These are phyloP conservation scores for Sebastolobus altivelis DNA, from an alignment of 2,797 vertebrate species.

Conservation along the genomic window DNA sequence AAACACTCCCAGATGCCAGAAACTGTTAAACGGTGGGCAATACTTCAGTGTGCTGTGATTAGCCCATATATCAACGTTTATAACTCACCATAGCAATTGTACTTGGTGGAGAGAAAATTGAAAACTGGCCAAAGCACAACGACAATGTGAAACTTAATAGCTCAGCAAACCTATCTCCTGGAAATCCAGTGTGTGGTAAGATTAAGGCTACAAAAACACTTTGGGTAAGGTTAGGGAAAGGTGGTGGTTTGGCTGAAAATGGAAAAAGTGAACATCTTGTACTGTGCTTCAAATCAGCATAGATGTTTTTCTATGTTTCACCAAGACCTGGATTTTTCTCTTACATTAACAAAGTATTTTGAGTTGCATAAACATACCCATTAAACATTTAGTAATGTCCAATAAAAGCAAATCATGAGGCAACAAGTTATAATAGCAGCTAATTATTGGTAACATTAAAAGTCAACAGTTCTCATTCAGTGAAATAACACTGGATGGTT, in stretches of 20 bases:
- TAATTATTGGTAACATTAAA: neutral
- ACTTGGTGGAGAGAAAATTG: constrained; percentile 35
- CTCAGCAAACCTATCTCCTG: neutral
- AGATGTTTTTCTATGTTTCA: neutral
- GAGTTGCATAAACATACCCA: neutral
- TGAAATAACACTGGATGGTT: neutral
- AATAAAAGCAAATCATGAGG: neutral
- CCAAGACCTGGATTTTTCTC: neutral
- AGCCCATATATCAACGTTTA: constrained; percentile 59
- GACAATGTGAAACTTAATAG: constrained; percentile 18
- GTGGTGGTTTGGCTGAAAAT: neutral
- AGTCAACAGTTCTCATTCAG: neutral
- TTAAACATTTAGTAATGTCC: neutral
- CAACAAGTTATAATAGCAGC: neutral
- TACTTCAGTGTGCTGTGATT: constrained; percentile 57
- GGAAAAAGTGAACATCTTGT: neutral
- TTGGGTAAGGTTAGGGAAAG: neutral
- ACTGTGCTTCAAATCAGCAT: neutral
- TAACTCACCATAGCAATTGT: constrained; percentile 44
- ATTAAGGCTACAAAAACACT: constrained; percentile 19
- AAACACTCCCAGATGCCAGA: constrained; percentile 52
- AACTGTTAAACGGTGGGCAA: constrained; percentile 50
- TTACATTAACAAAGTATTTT: neutral
- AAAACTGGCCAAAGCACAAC: constrained; percentile 47
- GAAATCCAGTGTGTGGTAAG: neutral